Evolutionary conservation across 2,888 invertebrate species (phyloP).

Genomic region (Scaptomyza tumidula): DNA sequence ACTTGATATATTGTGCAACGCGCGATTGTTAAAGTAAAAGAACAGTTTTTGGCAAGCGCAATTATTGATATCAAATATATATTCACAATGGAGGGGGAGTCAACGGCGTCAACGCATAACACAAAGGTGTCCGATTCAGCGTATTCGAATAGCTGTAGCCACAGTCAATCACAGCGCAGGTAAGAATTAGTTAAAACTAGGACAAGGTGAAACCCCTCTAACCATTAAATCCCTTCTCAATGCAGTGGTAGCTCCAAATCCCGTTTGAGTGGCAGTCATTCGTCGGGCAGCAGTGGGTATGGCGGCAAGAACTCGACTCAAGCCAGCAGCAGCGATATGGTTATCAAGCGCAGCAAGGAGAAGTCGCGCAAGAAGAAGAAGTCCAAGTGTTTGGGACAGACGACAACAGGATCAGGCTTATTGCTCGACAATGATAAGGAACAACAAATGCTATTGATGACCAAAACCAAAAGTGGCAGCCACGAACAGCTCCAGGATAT

Average conservation of each 20-base stretch:
- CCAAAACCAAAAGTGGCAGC: constrained; percentile 28
- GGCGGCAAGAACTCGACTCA: constrained; percentile 88
- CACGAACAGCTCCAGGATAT: constrained; percentile 49
- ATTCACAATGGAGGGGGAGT: constrained; percentile 82
- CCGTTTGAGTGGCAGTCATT: constrained; percentile 90
- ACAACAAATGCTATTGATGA: constrained; percentile 8
- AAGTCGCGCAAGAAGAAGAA: constrained; percentile 83
- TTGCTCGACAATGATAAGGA: constrained; percentile 47
- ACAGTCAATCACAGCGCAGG: constrained; percentile 93
- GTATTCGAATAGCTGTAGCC: constrained; percentile 92
- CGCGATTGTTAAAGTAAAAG: no score
- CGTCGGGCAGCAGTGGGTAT: constrained; percentile 92
- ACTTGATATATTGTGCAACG: no score
- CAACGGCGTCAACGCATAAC: constrained; percentile 82
- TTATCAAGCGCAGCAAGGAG: constrained; percentile 81
- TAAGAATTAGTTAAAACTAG: constrained; percentile 80
- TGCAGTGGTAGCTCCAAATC: constrained; percentile 91
- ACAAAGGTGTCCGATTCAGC: constrained; percentile 90
- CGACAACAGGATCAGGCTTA: neutral
- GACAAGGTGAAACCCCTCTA: neutral
- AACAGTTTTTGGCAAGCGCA: neutral
- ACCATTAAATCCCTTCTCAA: neutral
- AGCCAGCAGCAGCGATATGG: constrained; percentile 84
- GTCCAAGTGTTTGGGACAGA: constrained; percentile 62
- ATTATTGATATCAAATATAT: neutral